A percentile compares a stretch with the other conserved stretches of the same genome.
phyloP scores from a whole-genome alignment of 2,113 vertebrate species.

The Tringa solitaria region DNA sequence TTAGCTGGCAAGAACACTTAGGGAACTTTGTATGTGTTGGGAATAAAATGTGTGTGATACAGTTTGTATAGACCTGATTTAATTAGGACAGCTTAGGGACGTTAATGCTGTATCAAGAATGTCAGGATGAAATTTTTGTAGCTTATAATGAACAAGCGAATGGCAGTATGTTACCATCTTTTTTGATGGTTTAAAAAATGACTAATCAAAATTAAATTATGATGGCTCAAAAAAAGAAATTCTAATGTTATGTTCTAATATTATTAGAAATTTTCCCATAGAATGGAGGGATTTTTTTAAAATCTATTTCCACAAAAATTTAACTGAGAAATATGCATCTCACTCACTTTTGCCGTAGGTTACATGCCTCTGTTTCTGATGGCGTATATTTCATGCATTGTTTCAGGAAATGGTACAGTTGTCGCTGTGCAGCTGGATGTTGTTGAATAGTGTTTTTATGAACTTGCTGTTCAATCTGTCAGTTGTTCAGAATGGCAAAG shows the following conservation, averaged over 20 bases:
- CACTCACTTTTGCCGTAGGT: fast-evolving
- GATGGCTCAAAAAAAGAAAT: not conserved
- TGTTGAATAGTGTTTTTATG: not conserved
- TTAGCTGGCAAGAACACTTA: not conserved
- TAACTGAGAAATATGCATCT: not conserved
- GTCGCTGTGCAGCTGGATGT: constrained; percentile 24
- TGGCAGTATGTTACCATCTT: not conserved
- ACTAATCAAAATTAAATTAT: not conserved
- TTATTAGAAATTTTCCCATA: not conserved
- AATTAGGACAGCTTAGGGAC: not conserved
- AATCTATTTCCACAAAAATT: not conserved
- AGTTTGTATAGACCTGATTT: not conserved
- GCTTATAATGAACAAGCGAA: not conserved
- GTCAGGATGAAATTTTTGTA: not conserved
- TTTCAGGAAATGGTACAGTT: constrained; percentile 55
- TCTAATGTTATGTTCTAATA: not conserved
- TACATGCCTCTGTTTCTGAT: not conserved
- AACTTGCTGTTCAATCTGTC: not conserved
- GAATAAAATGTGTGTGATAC: not conserved
- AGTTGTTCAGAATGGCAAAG: constrained; percentile 49
- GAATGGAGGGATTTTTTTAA: not conserved
- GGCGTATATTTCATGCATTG: not conserved
- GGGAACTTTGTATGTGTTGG: not conserved
- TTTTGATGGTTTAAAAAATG: not conserved
- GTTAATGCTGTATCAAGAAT: not conserved